Conservation (phyloP, 2,113 vertebrate genomes). For the Bungarus multicinctus region DNA sequence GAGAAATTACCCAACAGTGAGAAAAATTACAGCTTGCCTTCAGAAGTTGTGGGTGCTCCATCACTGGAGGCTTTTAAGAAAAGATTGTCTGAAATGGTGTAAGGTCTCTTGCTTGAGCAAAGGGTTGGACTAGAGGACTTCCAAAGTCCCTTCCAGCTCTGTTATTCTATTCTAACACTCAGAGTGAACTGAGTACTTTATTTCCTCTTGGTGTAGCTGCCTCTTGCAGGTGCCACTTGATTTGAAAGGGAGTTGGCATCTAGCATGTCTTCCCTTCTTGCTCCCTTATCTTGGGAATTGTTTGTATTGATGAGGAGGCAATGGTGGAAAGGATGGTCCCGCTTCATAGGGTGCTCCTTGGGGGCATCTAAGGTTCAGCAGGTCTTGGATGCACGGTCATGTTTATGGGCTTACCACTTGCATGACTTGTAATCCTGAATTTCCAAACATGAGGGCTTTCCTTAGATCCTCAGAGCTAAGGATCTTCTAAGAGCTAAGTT, state of each 20-base stretch:
- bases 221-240: neutral
- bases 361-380: neutral
- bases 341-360: neutral
- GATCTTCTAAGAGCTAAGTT: neutral
- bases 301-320: neutral
- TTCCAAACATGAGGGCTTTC: neutral
- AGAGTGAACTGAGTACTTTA: neutral
- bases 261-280: neutral
- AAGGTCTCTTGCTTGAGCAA: neutral
- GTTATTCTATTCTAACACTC: neutral
- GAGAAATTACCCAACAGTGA: neutral
- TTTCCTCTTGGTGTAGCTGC: neutral
- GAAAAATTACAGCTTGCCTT: neutral
- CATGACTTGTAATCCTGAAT: neutral
- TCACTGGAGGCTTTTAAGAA: neutral
- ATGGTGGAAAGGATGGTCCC: neutral
- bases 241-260: neutral
- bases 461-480: neutral
- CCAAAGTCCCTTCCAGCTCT: neutral
- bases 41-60: neutral
- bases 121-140: neutral
- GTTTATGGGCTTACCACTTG: neutral
- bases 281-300: neutral
- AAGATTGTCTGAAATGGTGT: neutral
- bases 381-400: neutral